Percentiles rank a stretch among this genome's conserved stretches.
Evolutionary conservation across 2,797 vertebrate genomes (phyloP).

Genomic region (Phataginus tetradactyla): DNA sequence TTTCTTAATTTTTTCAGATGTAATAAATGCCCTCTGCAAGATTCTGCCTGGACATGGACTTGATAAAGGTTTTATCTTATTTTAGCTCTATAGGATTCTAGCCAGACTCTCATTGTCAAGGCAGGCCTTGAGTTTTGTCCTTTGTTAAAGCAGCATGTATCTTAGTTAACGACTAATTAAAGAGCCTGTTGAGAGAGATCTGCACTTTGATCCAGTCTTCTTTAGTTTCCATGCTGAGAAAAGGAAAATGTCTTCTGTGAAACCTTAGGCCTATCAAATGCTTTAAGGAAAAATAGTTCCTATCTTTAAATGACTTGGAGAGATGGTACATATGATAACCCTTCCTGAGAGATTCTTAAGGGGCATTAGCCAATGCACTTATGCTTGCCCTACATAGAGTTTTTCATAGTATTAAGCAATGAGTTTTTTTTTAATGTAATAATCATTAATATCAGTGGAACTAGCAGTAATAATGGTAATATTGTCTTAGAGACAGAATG

Average conservation of each 20-base stretch:
- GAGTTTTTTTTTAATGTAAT: background rate
- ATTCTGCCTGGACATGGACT: background rate
- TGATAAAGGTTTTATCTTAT: background rate
- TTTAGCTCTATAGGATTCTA: background rate
- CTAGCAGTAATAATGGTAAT: background rate
- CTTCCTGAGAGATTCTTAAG: background rate
- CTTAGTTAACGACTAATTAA: background rate
- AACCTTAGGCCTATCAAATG: background rate
- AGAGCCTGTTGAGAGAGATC: background rate
- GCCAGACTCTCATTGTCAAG: background rate
- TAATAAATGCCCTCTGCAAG: background rate
- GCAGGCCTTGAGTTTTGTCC: background rate
- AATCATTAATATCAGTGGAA: background rate
- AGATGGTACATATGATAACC: background rate
- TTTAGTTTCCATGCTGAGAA: background rate
- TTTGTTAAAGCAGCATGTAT: background rate
- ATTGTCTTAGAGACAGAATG: background rate
- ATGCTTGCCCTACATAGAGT: background rate
- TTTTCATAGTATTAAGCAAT: background rate
- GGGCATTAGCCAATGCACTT: background rate
- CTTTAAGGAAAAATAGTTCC: background rate
- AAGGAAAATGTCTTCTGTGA: background rate
- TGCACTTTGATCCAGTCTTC: background rate
- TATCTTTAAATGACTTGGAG: background rate
- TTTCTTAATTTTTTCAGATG: background rate